Evolutionary conservation across 37 sponge, comb jelly and placozoan species (phyloP), one percentile per base, ranked within the genome.

Genomic region (Chondrilla cf. caribensis): DNA sequence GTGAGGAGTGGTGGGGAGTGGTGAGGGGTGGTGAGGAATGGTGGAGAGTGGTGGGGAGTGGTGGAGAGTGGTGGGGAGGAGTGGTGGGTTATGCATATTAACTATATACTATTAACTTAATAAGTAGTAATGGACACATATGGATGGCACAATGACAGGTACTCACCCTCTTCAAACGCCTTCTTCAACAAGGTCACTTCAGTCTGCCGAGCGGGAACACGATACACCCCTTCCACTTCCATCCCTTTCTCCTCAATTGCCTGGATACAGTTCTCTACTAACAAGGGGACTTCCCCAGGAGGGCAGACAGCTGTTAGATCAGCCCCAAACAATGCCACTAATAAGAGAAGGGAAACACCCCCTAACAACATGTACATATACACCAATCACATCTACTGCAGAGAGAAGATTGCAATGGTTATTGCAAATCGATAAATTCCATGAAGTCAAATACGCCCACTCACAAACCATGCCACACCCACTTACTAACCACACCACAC

Each of bases 211-310:
- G 89, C 78, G 2, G 86, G 66, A 1, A 94, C 60, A 19, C 94
- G 85, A 72, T 94, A 94, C 32, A 94, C 88, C 15, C 94, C 94
- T 31, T 81, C 47, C 33, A 83, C 40, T 11, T 75, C 55, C 36
- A 70, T 24, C 88, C 95, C 92, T 82, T 60, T 80, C 31, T 37
- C 59, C 35, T 95, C 95, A 38, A 95, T 85, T 37, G 86, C 90
- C 33, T 86, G 83, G 28, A 95, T 95, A 62, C 92, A 92, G 38
- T 81, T 83, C 33, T 84, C 62, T 29, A 95, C 87, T 0, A 94
- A 84, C 41, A 84, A 31, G 25, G 76, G 76, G 21, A 73, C 2
- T 42, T n/a, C 76, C 43, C 76, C 76, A 15, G 76, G 43, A 39
- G 76, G 76, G 7, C 76, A 73, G 41, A 73, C 43, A 21, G 76